Percentiles rank a stretch among this genome's conserved stretches.
These are phyloP conservation scores for Echiichthys vipera DNA, from an alignment of 2,797 vertebrate genomes.

Conservation along the genomic window DNA sequence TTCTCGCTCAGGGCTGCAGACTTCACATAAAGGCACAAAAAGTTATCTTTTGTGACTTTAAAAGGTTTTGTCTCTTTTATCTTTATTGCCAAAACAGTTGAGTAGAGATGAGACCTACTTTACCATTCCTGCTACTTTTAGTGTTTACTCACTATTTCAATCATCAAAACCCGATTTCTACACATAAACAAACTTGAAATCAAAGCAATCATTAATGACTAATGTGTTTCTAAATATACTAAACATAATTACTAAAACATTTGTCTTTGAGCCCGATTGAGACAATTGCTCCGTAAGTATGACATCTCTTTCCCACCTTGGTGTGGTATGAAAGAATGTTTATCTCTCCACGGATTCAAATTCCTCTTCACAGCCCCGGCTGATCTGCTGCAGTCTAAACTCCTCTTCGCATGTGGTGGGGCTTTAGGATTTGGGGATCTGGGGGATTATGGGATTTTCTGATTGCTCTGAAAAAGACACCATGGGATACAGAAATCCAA, in stretches of 20 bases:
- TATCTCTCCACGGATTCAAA: slow-evolving; percentile 16
- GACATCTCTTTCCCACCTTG: slow-evolving; percentile 7
- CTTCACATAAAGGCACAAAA: slow-evolving; percentile 28
- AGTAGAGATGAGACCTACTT: too few relatives aligned
- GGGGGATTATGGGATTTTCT: slow-evolving; percentile 82
- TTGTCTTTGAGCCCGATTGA: neutral
- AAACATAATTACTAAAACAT: neutral
- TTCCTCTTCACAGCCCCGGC: slow-evolving; percentile 52
- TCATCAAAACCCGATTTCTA: slow-evolving; percentile 14
- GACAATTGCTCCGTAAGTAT: neutral
- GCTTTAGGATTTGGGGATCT: slow-evolving; percentile 75
- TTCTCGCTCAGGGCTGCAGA: slow-evolving; percentile 17
- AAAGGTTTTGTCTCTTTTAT: slow-evolving; percentile 10
- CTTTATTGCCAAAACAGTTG: slow-evolving; percentile 6
- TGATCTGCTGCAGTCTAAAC: slow-evolving; percentile 62
- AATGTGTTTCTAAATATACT: neutral
- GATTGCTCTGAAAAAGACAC: slow-evolving; percentile 76
- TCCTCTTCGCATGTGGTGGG: slow-evolving; percentile 58
- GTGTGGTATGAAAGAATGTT: slow-evolving; percentile 14
- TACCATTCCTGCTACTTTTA: neutral
- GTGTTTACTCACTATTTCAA: neutral
- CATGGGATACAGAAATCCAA: slow-evolving; percentile 74
- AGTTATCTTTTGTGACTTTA: slow-evolving; percentile 10
- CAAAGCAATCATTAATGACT: slow-evolving; percentile 19
- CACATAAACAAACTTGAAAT: slow-evolving; percentile 1